phyloP scores from a whole-genome alignment of 2,888 invertebrate genomes.

The Cenopis cana region DNA sequence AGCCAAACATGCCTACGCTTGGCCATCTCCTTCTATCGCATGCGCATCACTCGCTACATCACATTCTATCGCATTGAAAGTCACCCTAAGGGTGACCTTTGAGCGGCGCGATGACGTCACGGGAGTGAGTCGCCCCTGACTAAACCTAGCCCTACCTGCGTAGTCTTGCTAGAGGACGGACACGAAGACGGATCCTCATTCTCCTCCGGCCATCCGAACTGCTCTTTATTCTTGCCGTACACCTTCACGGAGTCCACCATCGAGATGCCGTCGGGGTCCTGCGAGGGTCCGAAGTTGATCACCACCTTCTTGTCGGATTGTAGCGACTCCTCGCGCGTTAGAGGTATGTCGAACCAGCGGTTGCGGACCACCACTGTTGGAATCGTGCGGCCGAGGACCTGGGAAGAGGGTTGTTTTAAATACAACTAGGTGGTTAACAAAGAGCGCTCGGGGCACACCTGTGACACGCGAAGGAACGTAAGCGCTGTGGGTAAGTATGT shows the following conservation, averaged over 20 bases:
- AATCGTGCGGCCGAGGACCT: slow-evolving; percentile 90
- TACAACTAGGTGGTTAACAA: no score
- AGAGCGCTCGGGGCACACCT: no score
- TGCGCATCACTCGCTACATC: no score
- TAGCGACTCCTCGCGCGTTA: slow-evolving; percentile 96
- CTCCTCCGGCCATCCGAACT: slow-evolving; percentile 99
- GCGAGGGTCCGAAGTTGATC: slow-evolving; percentile 93
- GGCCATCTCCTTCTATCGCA: no score
- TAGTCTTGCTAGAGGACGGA: neutral
- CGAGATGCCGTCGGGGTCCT: slow-evolving; percentile 94
- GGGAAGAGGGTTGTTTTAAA: neutral
- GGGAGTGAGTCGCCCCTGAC: no score
- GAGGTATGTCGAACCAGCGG: slow-evolving; percentile 98
- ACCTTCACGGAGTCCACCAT: slow-evolving; percentile 97
- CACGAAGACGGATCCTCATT: slow-evolving; percentile 88
- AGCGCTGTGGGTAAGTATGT: no score
- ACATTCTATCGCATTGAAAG: no score
- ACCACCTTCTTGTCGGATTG: slow-evolving; percentile 96
- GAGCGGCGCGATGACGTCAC: no score
- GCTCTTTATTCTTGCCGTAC: slow-evolving; percentile 97
- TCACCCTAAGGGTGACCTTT: no score
- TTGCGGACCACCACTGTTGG: slow-evolving; percentile 89
- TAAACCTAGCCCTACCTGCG: neutral
- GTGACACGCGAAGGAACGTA: no score
- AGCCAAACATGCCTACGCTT: no score